Evolutionary conservation across 2,113 vertebrate genomes (phyloP).

Genomic region (Rhineura floridana): DNA sequence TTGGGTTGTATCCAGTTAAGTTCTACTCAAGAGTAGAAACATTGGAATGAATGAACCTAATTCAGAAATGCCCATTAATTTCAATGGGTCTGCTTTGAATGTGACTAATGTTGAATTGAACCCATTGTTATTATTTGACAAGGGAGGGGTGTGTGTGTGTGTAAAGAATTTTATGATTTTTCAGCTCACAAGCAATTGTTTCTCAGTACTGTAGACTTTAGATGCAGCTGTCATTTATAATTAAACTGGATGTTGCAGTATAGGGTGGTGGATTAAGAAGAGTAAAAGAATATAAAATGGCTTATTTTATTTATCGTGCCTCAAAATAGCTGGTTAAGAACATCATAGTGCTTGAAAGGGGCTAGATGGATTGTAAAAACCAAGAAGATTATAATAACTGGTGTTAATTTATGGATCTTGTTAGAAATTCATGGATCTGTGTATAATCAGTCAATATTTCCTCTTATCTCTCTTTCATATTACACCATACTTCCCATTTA

Average conservation of each 20-base stretch:
- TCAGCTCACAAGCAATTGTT: slow-evolving; percentile 34
- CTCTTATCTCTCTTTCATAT: not conserved
- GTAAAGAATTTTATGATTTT: slow-evolving; percentile 23
- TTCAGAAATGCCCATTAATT: too few relatives aligned
- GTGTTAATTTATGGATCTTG: not conserved
- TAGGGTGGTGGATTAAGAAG: slow-evolving; percentile 47
- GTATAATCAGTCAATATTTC: not conserved
- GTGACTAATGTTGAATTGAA: too few relatives aligned
- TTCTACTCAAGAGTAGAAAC: too few relatives aligned
- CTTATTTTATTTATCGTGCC: slow-evolving; percentile 51
- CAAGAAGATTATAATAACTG: not conserved
- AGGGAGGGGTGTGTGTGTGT: not conserved
- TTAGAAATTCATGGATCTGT: too few relatives aligned
- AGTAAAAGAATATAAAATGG: slow-evolving; percentile 54
- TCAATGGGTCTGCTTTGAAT: too few relatives aligned
- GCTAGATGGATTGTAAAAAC: slow-evolving; percentile 11
- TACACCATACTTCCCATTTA: not conserved
- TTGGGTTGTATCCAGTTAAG: too few relatives aligned
- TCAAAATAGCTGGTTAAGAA: slow-evolving; percentile 50
- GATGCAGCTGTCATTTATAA: slow-evolving; percentile 54
- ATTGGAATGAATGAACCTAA: too few relatives aligned
- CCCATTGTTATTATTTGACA: not conserved
- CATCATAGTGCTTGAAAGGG: slow-evolving; percentile 39
- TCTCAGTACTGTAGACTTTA: slow-evolving; percentile 4
- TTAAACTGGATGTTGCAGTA: slow-evolving; percentile 48